These are phyloP conservation scores for Masnerella sp. DNA, from an alignment of 2,888 invertebrate species.

Conservation along the genomic window DNA sequence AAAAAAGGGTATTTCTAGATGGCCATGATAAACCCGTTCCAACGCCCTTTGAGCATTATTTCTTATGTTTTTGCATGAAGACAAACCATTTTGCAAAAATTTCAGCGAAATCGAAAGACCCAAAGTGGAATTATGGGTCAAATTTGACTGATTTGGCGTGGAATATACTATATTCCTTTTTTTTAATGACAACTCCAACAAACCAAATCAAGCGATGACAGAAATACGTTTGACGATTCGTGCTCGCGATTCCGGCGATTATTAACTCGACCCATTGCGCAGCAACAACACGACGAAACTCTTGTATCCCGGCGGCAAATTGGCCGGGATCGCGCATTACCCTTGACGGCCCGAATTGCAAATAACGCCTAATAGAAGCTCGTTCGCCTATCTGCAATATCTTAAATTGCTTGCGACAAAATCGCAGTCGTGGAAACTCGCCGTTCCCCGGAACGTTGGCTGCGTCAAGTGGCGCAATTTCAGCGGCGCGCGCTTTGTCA, in stretches of 20 bases:
- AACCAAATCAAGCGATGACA: no score
- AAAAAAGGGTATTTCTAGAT: no score
- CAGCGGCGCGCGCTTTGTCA: slow-evolving; percentile 35
- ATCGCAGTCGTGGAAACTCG: slow-evolving; percentile 44
- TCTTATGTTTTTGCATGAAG: no score
- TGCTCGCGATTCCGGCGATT: not conserved
- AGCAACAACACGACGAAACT: not conserved
- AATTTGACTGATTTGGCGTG: no score
- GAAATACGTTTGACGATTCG: no score
- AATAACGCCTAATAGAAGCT: slow-evolving; percentile 41
- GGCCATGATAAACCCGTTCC: no score
- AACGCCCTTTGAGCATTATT: no score
- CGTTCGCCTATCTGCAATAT: slow-evolving; percentile 45
- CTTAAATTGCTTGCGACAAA: slow-evolving; percentile 45
- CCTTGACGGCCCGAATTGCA: slow-evolving; percentile 27
- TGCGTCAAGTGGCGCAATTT: slow-evolving; percentile 45
- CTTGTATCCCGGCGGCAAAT: slow-evolving; percentile 8
- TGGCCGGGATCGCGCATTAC: slow-evolving; percentile 11
- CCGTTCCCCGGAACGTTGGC: slow-evolving; percentile 30
- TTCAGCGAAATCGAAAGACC: no score
- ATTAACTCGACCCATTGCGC: not conserved
- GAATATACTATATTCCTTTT: no score
- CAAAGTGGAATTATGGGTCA: no score
- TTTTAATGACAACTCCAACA: no score
- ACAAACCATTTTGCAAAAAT: no score